Base-by-base conservation (phyloP, 2,888 invertebrate species). In the Protodeltote pygarga region DNA sequence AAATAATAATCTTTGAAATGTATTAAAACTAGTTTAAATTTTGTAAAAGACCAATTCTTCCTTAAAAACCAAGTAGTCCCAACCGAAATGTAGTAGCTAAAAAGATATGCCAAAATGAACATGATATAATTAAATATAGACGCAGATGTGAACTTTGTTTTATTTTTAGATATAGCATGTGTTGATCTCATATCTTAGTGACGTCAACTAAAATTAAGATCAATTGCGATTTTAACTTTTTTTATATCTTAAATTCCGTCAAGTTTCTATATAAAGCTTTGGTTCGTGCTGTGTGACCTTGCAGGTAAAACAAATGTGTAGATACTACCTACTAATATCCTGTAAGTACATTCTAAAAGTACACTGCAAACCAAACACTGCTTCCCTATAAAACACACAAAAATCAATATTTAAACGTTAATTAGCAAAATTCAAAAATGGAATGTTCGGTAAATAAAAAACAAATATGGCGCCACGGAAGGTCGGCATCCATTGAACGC, bases 401-500 rank as follows among this genome's bases (percentile, higher is more conserved):
- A 41, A 38, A 29, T 19, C 25, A 44, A 45, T 49, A 40, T 41
- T 29, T 17, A 29, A 27, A 2, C 23, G 23, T 29, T 23, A 61
- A 50, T 54, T 46, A 32, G 17, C 24, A 10, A 54, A 47, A 47
- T 57, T 59, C 45, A 34, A 65, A 69, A 53, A 59, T 38, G 54
- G 65, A 62, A 59, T 45, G 21, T 35, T 37, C 17, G 15, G 29
- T 50, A 57, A 61, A 55, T 52, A 62, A 51, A 55, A 61, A 67
- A 55, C 63, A 61, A 60, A 67, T 66, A 71, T 24, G 53, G 71
- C 64, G 72, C 71, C 69, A 62, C 63, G 57, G 69, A 71, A 73
- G 68, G 75, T 62, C 72, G 70, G 63, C 58, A 62, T 49, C 67
- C 66, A 73, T 58, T 64, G 59, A 61, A 63, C 62, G 65, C 71